Base-by-base conservation (phyloP, 92 coral and sea anemone species). In the Parazoanthus swiftii region DNA sequence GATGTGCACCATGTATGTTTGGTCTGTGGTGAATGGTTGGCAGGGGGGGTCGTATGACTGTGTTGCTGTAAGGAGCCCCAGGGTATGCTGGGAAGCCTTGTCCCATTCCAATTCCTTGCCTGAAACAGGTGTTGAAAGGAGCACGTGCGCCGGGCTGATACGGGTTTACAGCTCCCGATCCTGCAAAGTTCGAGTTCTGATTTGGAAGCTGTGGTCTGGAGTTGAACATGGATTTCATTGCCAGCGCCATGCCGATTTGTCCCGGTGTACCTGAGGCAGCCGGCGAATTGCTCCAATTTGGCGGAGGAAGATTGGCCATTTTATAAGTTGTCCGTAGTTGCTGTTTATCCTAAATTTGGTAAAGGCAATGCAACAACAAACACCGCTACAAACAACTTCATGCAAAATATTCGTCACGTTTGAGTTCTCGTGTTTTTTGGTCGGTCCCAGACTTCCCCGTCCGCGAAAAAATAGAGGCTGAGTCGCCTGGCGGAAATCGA, bases 291-390 rank as follows among this genome's bases (percentile, higher is more conserved):
- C 65, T 91, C 89, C 93, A 93, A 85, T 88, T 93, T 58, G 94
- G 95, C n/a, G 88, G 93, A 0, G 98, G 98, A 15, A 93, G 78
- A 65, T 92, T 93, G 54, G 92, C 82, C 98, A 94, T 94, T 42
- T 83, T 20, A 21, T 25, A 77, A 77, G 48, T 14, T 6, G 26
- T 9, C 44, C 36, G 54, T 77, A 39, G 43, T 5, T 1, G 25
- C 13, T 39, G n/a, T 80, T 50, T 25, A 79, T 20, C 35, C 15
- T 43, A 21, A 63, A 37, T 33, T 14, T 20, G 29, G 66, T 21
- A 38, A 6, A 58, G 6, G 35, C 72, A 42, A 38, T 39, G 16
- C 37, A 13, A 36, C 36, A 25, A 82, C 3, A 10, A 14, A 5
- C 11, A 59, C 18, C 20, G 8, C 36, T 26, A n/a, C 65, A 50